These are phyloP conservation scores for Zeus faber DNA, from an alignment of 2,113 vertebrate species.

Conservation along the genomic window DNA sequence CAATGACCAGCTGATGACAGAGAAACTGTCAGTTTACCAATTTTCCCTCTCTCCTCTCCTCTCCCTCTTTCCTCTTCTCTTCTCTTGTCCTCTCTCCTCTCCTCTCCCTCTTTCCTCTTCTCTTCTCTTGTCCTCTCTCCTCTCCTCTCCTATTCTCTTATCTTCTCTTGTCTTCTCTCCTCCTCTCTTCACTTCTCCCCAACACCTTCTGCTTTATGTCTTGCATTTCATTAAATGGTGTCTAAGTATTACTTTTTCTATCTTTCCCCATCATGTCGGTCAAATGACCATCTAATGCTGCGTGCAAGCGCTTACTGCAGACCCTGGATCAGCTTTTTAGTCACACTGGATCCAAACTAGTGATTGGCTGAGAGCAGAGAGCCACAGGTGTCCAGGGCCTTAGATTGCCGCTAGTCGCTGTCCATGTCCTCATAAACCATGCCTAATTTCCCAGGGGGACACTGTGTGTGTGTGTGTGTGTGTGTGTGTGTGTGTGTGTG, in stretches of 20 bases:
- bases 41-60: constrained; percentile 21
- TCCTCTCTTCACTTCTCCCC: neutral
- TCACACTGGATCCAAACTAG: constrained; percentile 12
- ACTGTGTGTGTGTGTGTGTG: constrained; percentile 11
- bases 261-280: too few relatives aligned
- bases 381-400: constrained; percentile 36
- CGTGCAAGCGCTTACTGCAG: neutral
- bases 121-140: neutral
- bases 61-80: neutral
- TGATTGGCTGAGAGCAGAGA: constrained; percentile 43
- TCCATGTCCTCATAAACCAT: constrained; percentile 17
- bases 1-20: constrained; percentile 48
- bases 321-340: too few relatives aligned
- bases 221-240: too few relatives aligned
- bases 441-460: constrained; percentile 37
- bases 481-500: constrained; percentile 3
- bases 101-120: neutral
- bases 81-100: neutral
- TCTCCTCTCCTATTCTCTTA: neutral
- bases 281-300: neutral
- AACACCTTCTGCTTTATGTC: neutral
- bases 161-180: neutral
- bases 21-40: constrained; percentile 38
- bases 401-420: neutral
- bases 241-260: too few relatives aligned